A percentile compares a stretch with the other conserved stretches of the same genome.
These are phyloP conservation scores for Danionella dracula DNA, from an alignment of 2,797 vertebrate genomes.

Conservation along the genomic window DNA sequence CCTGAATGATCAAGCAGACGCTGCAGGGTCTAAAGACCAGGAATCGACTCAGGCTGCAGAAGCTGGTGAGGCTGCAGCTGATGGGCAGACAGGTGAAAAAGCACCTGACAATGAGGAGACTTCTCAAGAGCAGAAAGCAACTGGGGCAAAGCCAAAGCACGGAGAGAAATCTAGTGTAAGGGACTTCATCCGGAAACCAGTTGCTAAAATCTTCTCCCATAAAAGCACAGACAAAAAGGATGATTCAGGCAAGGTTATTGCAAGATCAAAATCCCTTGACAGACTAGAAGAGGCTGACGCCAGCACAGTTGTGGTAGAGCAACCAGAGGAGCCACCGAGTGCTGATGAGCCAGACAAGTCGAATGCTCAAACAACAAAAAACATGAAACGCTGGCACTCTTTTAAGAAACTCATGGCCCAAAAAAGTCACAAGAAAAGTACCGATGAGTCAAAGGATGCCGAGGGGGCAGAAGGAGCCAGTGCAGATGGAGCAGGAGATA, in stretches of 20 bases:
- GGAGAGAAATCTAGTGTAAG: conserved; percentile 69
- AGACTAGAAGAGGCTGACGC: conserved; percentile 67
- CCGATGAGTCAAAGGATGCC: conserved; percentile 59
- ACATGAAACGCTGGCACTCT: conserved; percentile 77
- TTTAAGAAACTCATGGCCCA: conserved; percentile 79
- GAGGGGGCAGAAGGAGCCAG: conserved; percentile 56
- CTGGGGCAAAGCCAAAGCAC: conserved; percentile 60
- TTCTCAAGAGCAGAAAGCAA: conserved; percentile 62
- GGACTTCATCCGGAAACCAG: conserved; percentile 72
- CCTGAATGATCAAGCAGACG: conserved; percentile 44
- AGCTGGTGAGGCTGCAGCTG: conserved; percentile 51
- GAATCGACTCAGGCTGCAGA: conserved; percentile 44
- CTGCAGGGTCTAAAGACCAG: conserved; percentile 31
- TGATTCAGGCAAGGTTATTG: conserved; percentile 47
- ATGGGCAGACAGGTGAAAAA: conserved; percentile 59
- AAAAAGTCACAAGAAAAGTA: conserved; percentile 69
- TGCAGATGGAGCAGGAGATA: conserved; percentile 63
- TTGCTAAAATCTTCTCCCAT: conserved; percentile 75
- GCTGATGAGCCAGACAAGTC: conserved; percentile 59
- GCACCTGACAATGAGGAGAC: conserved; percentile 56
- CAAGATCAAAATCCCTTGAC: conserved; percentile 71
- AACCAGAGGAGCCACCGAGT: conserved; percentile 46
- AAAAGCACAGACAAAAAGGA: conserved; percentile 75
- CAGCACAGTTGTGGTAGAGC: conserved; percentile 57
- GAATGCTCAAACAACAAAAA: conserved; percentile 59